A percentile compares a stretch with the other conserved stretches of the same genome.
Evolutionary conservation across 2,888 invertebrate species (phyloP).

Genomic region (Meloe dianella): DNA sequence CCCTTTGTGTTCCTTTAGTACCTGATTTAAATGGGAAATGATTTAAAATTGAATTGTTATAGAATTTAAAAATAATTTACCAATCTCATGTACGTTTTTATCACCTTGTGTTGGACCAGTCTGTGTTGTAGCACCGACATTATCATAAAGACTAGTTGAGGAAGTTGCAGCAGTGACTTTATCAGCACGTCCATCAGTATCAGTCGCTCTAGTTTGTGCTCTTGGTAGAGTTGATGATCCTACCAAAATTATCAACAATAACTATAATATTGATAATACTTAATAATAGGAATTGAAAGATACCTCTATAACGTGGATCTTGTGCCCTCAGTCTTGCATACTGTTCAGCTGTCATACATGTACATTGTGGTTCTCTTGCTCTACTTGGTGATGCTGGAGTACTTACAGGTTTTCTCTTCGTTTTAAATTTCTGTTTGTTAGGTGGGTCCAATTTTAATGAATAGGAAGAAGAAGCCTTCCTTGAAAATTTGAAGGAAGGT

Average conservation of each 20-base stretch:
- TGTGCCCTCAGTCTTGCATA: slow-evolving; percentile 84
- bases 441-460: slow-evolving; percentile 93
- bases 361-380: slow-evolving; percentile 86
- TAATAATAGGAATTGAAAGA: not conserved
- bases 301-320: slow-evolving; percentile 79
- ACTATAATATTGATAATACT: not conserved
- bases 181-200: slow-evolving; percentile 65
- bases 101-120: slow-evolving; percentile 55
- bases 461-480: slow-evolving; percentile 96
- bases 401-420: slow-evolving; percentile 88
- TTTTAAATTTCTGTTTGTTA: slow-evolving; percentile 84
- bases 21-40: slow-evolving; percentile 33
- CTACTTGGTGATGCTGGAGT: slow-evolving; percentile 93
- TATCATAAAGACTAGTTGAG: slow-evolving; percentile 86
- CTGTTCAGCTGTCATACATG: slow-evolving; percentile 94
- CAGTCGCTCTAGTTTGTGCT: slow-evolving; percentile 71
- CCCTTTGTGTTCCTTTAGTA: slow-evolving; percentile 59
- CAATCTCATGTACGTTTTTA: slow-evolving; percentile 26
- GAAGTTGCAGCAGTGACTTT: slow-evolving; percentile 87
- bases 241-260: slow-evolving; percentile 49
- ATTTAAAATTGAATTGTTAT: not conserved
- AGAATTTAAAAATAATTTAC: not conserved
- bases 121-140: slow-evolving; percentile 65
- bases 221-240: slow-evolving; percentile 87
- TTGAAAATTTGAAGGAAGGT: slow-evolving; percentile 96